phyloP scores from a whole-genome alignment of 2,888 invertebrate species.

The Troides helena region DNA sequence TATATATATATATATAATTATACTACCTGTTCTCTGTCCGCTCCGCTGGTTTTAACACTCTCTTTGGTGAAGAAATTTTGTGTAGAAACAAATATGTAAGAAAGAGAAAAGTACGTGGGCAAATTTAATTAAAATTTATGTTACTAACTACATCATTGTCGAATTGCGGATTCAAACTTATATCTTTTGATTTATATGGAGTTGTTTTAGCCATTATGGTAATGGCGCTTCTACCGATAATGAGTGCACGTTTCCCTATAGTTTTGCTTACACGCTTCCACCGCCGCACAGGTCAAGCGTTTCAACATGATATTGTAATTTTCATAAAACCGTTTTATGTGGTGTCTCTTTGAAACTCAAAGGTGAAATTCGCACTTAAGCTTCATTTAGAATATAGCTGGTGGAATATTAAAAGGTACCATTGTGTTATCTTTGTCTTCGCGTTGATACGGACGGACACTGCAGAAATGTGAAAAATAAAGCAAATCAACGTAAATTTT shows the following conservation, averaged over 20 bases:
- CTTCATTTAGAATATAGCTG: not conserved
- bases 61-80: too few species aligned
- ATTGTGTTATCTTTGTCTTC: not conserved
- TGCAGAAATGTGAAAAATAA: not conserved
- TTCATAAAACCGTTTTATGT: slow-evolving; percentile 3
- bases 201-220: not conserved
- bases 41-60: too few species aligned
- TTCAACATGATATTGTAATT: slow-evolving; percentile 4
- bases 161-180: not conserved
- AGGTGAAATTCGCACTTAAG: not conserved
- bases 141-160: not conserved
- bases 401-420: not conserved
- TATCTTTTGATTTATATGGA: not conserved
- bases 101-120: too few species aligned
- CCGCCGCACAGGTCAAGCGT: not conserved
- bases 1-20: too few species aligned
- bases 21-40: too few species aligned
- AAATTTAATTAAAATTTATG: not conserved
- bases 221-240: slow-evolving; percentile 12
- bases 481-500: not conserved
- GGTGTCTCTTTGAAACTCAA: not conserved
- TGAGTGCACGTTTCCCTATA: slow-evolving; percentile 3
- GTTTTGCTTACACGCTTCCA: slow-evolving; percentile 2
- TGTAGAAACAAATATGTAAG: too few species aligned
- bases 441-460: not conserved